Base-by-base conservation (phyloP, 2,113 vertebrate genomes). In the Dendrocopos noguchii region DNA sequence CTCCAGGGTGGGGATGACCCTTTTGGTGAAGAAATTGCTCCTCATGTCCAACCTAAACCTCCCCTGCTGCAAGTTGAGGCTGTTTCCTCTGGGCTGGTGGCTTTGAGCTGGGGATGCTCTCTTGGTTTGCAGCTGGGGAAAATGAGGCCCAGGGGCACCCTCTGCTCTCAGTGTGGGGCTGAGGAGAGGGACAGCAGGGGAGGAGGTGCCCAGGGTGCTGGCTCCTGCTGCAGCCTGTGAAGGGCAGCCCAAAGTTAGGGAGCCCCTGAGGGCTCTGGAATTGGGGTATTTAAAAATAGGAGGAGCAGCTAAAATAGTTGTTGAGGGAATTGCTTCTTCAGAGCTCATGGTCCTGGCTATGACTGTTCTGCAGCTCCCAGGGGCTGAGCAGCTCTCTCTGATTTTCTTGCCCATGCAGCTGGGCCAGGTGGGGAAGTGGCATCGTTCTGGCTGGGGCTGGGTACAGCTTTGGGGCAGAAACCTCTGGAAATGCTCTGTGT, bases 181-280 rank as follows among this genome's bases (percentile, higher is more conserved):
- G 2, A 56, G 66, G 57, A 14, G 31, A 8, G 65, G 71, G 59
- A 31, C 25, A 9, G 46, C 1, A 6, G 24, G 59, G 55, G 20
- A n/a, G 14, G 50, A 57, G 67, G 21, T 9, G 8, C n/a, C 44
- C 2, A 1, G 0, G 36, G 1, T 24, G 1, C 33, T 2, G 67
- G 10, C 5, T 25, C 56, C 1, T 0, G 13, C 3, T 0, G 0
- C 0, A 7, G 50, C 53, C 18, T 0, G 1, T 0, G 0, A 81
- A 84, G 53, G 71, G 63, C 85, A 53, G 67, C 88, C 44, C 92
- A 59, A 80, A 91, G 57, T 88, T 46, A 33, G 0, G 0, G 88
- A 72, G 81, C 74, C 66, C 50, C 50, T 3, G 7, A 73, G 79
- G 79, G 33, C 8, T 1, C 1, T 0, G 3, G 11, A 18, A 56